These are phyloP conservation scores for Anguilla marmorata DNA, from an alignment of 2,797 vertebrate genomes.

Conservation along the genomic window DNA sequence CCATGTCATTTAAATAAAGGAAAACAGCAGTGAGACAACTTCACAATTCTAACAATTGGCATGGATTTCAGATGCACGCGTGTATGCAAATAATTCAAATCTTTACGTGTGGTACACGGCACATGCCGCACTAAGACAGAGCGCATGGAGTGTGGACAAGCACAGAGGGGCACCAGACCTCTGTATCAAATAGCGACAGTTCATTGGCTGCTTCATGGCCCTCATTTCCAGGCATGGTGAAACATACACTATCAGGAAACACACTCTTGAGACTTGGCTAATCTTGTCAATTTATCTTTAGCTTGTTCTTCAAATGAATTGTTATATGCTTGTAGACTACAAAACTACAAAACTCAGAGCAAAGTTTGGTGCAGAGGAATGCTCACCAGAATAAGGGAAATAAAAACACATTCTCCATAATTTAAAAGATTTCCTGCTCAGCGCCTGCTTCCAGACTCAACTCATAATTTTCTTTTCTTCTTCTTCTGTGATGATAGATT, in stretches of 20 bases:
- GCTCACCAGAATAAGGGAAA: background rate
- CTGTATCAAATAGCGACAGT: background rate
- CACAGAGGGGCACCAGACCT: background rate
- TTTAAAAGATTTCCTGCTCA: background rate
- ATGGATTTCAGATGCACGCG: background rate
- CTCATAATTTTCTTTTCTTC: background rate
- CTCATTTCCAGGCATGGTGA: slow-evolving; percentile 14
- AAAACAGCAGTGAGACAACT: background rate
- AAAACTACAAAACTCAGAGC: background rate
- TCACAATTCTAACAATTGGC: background rate
- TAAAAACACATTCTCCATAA: background rate
- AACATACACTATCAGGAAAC: slow-evolving; percentile 19
- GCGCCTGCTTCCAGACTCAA: background rate
- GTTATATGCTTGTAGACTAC: background rate
- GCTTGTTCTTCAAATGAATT: slow-evolving; percentile 13
- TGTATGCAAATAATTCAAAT: background rate
- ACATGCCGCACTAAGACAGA: background rate
- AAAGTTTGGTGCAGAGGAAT: background rate
- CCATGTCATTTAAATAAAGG: slow-evolving; percentile 9
- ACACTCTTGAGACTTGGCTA: slow-evolving; percentile 5
- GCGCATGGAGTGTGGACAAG: background rate
- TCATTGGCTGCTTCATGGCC: slow-evolving; percentile 1
- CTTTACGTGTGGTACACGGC: background rate
- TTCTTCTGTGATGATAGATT: slow-evolving; percentile 11
- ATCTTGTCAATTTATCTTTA: slow-evolving; percentile 9